phyloP scores from a whole-genome alignment of 2,113 vertebrate genomes.

The Sylvia atricapilla region DNA sequence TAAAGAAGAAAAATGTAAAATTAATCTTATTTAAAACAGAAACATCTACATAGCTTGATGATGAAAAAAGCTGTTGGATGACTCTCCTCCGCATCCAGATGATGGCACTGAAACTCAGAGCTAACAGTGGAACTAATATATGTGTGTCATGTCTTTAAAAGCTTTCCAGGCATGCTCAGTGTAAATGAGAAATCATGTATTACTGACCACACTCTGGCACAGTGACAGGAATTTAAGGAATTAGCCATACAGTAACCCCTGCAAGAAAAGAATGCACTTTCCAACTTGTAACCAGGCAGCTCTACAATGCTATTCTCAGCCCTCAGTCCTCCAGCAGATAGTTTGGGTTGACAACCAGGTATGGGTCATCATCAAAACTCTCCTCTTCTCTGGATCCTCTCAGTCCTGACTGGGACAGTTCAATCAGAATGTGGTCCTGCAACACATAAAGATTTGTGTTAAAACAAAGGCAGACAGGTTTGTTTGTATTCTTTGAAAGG shows the following conservation, averaged over 20 bases:
- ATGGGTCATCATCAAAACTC: conserved; percentile 79
- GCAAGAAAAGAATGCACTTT: neutral
- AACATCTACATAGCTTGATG: neutral
- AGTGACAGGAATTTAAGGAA: neutral
- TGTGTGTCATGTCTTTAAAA: neutral
- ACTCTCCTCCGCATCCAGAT: neutral
- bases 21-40: neutral
- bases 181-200: neutral
- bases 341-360: conserved; percentile 96
- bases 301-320: neutral
- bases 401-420: conserved; percentile 86
- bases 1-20: neutral
- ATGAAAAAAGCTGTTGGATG: neutral
- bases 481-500: neutral
- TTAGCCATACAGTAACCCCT: neutral
- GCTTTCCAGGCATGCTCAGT: neutral
- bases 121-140: neutral
- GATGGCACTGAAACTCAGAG: neutral
- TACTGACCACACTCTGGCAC: neutral
- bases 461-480: neutral
- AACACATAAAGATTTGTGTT: conserved; percentile 6
- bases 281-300: neutral
- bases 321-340: conserved; percentile 89
- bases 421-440: conserved; percentile 96
- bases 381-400: conserved; percentile 77